A percentile compares a stretch with the other conserved stretches of the same genome.
Evolutionary conservation across 2,797 vertebrate genomes (phyloP).

Genomic region (Anableps anableps): DNA sequence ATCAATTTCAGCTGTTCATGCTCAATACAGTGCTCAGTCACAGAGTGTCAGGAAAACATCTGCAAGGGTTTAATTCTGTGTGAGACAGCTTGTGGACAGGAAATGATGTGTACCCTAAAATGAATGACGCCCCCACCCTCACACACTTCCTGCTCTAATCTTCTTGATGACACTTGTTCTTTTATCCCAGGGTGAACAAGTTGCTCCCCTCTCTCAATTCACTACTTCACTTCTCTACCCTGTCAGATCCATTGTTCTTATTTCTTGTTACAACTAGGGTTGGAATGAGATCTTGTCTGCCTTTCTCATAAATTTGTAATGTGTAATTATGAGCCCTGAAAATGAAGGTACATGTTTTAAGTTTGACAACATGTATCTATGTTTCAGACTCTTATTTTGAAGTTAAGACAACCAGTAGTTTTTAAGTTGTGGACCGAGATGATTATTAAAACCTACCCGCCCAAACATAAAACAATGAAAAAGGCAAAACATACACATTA

Average conservation of each 20-base stretch:
- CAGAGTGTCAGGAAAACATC: constrained; percentile 22
- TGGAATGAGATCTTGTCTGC: background rate
- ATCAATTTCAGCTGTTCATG: constrained; percentile 28
- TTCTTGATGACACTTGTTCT: background rate
- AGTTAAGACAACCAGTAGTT: background rate
- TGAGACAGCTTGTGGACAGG: constrained; percentile 12
- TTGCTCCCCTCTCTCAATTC: background rate
- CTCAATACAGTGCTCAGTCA: constrained; percentile 21
- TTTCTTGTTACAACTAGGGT: background rate
- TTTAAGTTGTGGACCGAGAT: background rate
- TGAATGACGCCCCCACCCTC: background rate
- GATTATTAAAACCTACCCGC: background rate
- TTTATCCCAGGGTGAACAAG: background rate
- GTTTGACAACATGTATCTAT: background rate
- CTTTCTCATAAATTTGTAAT: background rate
- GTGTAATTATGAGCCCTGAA: background rate
- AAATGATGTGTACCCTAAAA: background rate
- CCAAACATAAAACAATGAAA: background rate
- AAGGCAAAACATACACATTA: background rate
- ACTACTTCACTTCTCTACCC: background rate
- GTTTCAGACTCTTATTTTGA: background rate
- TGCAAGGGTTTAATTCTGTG: constrained; percentile 21
- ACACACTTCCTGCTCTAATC: background rate
- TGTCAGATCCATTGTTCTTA: background rate
- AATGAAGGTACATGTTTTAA: background rate